Evolutionary conservation across 2,888 invertebrate species (phyloP).

Genomic region (Agonopterix heracliana): DNA sequence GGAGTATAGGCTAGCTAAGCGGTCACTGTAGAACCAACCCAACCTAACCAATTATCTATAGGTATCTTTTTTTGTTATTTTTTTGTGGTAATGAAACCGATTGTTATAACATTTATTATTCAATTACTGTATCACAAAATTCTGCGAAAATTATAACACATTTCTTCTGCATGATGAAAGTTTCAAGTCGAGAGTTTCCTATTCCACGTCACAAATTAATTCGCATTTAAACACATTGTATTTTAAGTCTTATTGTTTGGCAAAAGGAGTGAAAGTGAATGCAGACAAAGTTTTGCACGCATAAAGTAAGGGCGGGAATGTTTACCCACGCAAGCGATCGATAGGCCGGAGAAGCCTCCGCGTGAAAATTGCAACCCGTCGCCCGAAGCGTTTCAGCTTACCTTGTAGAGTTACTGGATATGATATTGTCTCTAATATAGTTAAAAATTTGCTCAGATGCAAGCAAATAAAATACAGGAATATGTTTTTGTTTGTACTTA

Average conservation of each 20-base stretch:
- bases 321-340: constrained; percentile 71
- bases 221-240: neutral
- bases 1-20: no score
- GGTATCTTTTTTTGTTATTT: no score
- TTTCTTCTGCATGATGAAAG: neutral
- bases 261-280: constrained; percentile 6
- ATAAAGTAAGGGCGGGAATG: constrained; percentile 52
- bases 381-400: constrained; percentile 27
- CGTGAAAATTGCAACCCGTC: constrained; percentile 71
- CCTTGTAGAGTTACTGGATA: constrained; percentile 35
- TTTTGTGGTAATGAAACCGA: no score
- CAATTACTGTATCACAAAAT: neutral
- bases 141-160: neutral
- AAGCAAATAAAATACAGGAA: no score
- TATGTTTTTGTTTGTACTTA: no score
- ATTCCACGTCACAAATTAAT: constrained; percentile 3
- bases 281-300: constrained; percentile 18
- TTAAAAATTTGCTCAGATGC: no score
- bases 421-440: no score
- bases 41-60: no score
- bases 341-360: constrained; percentile 54
- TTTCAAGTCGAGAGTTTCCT: constrained; percentile 1
- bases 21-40: no score
- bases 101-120: neutral
- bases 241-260: constrained; percentile 3